phyloP scores from a whole-genome alignment of 2,797 vertebrate species.

The Myotis vivesi region DNA sequence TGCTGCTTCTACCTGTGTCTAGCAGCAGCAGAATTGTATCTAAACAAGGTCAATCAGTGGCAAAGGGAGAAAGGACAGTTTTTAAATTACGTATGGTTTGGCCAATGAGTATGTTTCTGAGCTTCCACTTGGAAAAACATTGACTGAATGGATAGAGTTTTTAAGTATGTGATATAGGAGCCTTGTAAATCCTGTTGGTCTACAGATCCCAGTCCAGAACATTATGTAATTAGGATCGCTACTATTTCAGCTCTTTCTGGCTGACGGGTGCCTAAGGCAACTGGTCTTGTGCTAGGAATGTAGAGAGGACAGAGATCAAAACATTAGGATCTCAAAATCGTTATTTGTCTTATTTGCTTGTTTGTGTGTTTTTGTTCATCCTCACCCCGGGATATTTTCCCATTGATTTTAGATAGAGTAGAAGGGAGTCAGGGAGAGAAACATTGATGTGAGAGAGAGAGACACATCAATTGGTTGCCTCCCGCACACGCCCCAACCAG shows the following conservation, averaged over 20 bases:
- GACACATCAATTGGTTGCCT: too few relatives aligned
- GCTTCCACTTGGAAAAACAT: background rate
- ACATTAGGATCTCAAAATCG: background rate
- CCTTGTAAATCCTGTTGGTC: background rate
- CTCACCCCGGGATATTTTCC: too few relatives aligned
- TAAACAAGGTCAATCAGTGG: background rate
- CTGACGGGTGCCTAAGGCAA: background rate
- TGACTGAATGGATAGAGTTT: background rate
- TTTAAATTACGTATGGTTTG: background rate
- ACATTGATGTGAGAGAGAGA: too few relatives aligned
- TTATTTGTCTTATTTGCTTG: background rate
- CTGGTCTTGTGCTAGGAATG: background rate
- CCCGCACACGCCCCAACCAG: too few relatives aligned
- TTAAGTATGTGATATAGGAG: background rate
- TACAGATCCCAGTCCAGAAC: background rate
- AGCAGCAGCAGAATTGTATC: background rate
- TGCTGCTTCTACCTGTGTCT: background rate
- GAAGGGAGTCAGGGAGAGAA: too few relatives aligned
- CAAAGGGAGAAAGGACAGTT: background rate
- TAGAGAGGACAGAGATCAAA: background rate
- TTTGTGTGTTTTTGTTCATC: too few relatives aligned
- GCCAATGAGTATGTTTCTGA: background rate
- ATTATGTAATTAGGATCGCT: background rate
- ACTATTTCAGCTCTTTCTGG: background rate
- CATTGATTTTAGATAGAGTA: too few relatives aligned